Evolutionary conservation across 1,140 invertebrate genomes (phyloP), one percentile per base, ranked within the genome.

Genomic region (Zaprionus capensis): DNA sequence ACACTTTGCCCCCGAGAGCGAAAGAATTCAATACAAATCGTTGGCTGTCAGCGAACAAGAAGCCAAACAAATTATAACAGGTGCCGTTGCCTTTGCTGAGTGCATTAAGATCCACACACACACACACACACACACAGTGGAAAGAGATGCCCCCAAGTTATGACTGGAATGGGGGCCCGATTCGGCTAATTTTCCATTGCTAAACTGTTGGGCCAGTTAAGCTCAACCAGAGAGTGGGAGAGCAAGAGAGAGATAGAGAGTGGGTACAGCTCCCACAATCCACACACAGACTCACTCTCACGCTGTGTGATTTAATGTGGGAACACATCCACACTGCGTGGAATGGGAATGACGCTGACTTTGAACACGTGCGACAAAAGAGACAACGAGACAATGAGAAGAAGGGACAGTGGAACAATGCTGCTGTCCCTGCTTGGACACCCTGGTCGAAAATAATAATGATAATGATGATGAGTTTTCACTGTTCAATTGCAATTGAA

Each of bases 41-140:
- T 81, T 90, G 75, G 67, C 84, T 88, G 84, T 88, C 84, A 88
- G 85, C 84, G 81, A 63, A 81, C 78, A 84, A 88, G 85, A 90
- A 88, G 84, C 85, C 84, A 88, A 90, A 88, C 84, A 88, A 88
- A 88, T 88, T 88, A 90, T 90, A 88, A 88, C 84, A 88, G 84
- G 84, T 88, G 84, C 84, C 81, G 84, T 57, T 75, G 81, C 70
- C 70, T 65, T 58, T 66, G 69, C 71, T 64, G 77, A 71, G 69
- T 77, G 57, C 57, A 64, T 66, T 75, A 62, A 49, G 34, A 56
- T 51, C 46, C 67, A 69, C 46, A 69, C 51, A 38, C 28, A n/a
- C 38, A 26, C 17, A 26, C 36, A 44, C 17, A n/a, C 6, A 44
- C n/a, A 17, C 41, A 44, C 41, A 9, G n/a, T 31, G n/a, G n/a